Evolutionary conservation across 2,113 vertebrate species (phyloP), one percentile per base, ranked within the genome.

Genomic region (Manacus vitellinus): DNA sequence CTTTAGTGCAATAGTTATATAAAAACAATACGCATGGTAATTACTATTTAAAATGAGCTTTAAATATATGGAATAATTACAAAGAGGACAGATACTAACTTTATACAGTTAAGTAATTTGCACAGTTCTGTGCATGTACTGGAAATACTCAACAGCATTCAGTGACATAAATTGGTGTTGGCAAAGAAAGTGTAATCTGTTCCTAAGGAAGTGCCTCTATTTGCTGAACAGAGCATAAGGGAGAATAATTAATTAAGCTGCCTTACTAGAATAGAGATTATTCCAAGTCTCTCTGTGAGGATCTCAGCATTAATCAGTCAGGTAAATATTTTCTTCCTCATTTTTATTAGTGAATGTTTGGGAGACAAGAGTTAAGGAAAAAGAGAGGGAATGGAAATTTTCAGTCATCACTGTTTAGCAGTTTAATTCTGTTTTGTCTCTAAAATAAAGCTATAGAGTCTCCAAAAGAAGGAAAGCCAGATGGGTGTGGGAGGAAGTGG

Each of bases 401-500:
- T 9, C 9, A 13, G 17, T 91, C 30, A 16, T 43, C 19, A 6
- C 51, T 66, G 9, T 46, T 88, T 28, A 81, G 65, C 44, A 74
- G 43, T 91, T 89, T 80, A 54, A 41, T 94, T 91, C 73, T 87
- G 72, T 84, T 95, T 94, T 91, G 78, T 85, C 47, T 89, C 72
- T 83, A 79, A 88, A 84, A 65, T 86, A 81, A 65, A 83, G 73
- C 31, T 12, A n/a, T 70, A 46, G 75, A 74, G 63, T 52, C 80
- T 91, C 74, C 67, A 77, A 59, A 94, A 90, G 93, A 94, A 94
- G 88, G 78, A 89, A 95, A 78, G 61, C 85, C 82, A 88, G 85
- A 83, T 95, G 89, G 91, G 91, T 96, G 95, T 94, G 94, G 92
- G 95, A 95, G 97, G 96, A 96, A 95, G 86, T 22, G 54, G 85